Percentiles rank a stretch among this genome's conserved stretches.
phyloP scores from a whole-genome alignment of 1,140 invertebrate genomes.

The Dendrolimus punctatus region DNA sequence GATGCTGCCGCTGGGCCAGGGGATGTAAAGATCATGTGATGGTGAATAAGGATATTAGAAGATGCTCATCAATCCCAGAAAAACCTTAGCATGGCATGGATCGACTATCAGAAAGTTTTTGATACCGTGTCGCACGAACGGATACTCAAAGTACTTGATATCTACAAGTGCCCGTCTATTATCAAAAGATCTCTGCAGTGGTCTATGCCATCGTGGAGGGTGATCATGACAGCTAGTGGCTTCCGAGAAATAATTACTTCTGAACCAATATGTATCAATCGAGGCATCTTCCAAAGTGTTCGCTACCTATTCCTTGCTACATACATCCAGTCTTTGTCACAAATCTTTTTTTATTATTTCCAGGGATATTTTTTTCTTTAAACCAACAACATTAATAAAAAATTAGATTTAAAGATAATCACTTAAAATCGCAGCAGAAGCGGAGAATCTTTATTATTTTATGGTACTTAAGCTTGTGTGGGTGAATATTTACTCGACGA shows the following conservation, averaged over 20 bases:
- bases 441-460: too few species aligned
- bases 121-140: constrained; percentile 10
- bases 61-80: constrained; percentile 14
- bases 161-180: constrained; percentile 9
- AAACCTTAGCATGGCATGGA: constrained; percentile 12
- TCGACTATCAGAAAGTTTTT: constrained; percentile 16
- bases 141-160: constrained; percentile 8
- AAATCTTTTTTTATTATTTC: too few species aligned
- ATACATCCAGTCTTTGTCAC: too few species aligned
- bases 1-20: constrained; percentile 7
- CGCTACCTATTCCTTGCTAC: too few species aligned
- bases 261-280: constrained; percentile 1
- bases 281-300: constrained; percentile 4
- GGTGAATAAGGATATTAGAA: constrained; percentile 21
- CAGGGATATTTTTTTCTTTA: too few species aligned
- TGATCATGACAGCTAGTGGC: constrained; percentile 2
- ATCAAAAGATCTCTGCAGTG: background rate
- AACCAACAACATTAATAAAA: too few species aligned
- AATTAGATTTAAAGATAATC: too few species aligned
- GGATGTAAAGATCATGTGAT: constrained; percentile 23
- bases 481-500: too few species aligned
- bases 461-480: too few species aligned
- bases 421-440: too few species aligned
- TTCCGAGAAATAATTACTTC: background rate
- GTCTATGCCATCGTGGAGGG: constrained; percentile 1